Evolutionary conservation across 2,113 vertebrate genomes (phyloP).

Genomic region (Corythornis vintsioides): DNA sequence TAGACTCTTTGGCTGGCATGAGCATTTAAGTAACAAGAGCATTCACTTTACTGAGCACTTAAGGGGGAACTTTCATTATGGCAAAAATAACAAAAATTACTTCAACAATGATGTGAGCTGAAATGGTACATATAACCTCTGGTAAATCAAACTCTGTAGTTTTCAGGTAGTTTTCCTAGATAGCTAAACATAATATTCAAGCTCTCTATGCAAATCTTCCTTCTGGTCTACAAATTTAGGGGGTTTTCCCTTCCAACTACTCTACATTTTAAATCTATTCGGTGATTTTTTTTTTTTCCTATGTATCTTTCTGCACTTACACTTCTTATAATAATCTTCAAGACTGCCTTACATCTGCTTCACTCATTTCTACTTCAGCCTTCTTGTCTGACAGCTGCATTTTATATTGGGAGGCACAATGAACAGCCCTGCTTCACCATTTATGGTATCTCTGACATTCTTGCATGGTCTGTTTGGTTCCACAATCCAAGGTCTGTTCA

Average conservation of each 20-base stretch:
- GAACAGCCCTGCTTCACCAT: neutral
- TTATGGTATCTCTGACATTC: neutral
- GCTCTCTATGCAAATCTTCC: fast-evolving
- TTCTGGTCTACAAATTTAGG: neutral
- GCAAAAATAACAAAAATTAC: neutral
- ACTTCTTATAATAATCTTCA: neutral
- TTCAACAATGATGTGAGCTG: neutral
- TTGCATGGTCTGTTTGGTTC: neutral
- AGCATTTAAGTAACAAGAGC: neutral
- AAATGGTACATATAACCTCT: neutral
- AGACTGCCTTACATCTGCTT: neutral
- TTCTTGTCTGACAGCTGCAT: neutral
- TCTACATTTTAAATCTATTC: neutral
- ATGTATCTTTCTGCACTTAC: neutral
- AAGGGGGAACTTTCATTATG: neutral
- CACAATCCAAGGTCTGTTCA: neutral
- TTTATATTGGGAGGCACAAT: neutral
- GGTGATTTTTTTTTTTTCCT: neutral
- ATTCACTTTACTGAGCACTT: neutral
- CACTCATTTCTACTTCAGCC: neutral
- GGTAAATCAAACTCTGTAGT: neutral
- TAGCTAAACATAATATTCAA: neutral
- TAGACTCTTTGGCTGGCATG: neutral
- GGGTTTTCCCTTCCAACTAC: neutral
- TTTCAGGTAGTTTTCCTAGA: neutral